Base-by-base conservation (phyloP, 2,113 vertebrate genomes). In the Catagonus wagneri region DNA sequence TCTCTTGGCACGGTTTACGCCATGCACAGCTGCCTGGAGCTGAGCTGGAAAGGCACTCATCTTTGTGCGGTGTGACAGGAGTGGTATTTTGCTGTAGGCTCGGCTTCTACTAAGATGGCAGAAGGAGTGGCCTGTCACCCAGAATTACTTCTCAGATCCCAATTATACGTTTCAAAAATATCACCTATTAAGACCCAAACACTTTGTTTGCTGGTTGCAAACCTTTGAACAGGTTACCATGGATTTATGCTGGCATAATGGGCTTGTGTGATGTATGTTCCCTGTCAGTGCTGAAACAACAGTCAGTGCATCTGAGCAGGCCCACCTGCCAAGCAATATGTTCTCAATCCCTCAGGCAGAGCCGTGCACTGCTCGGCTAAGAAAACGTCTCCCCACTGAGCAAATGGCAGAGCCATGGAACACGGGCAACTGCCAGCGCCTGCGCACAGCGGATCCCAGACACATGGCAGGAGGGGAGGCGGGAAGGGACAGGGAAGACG, bases 201-300 rank as follows among this genome's bases (percentile, higher is more conserved):
- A 94, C 90, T 98, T 98, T 98, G 98, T 98, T 98, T 98, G 98
- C 98, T 96, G 98, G 98, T 71, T 96, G 97, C 98, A 93, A 98
- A 89, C 97, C 99, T 98, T 83, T 98, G 97, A 98, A 98, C 98
- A 98, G 98, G 98, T 98, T 97, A 98, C 98, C 98, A 92, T 93
- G 44, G 97, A 98, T 98, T 98, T 97, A 96, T 98, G 98, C 98
- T 99, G 98, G 96, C 98, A 98, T 98, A 98, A 98, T 85, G 95
- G 98, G 98, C 98, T 98, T 4, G 34, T 65, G 96, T 99, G 99
- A 99, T 99, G 98, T 99, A 99, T 99, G 99, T 98, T 99, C 98
- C 98, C 99, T 99, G 99, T 99, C 99, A 99, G 63, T 93, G 98
- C 98, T 98, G 99, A 99, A 99, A 99, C 99, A 99, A 99, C 99